A percentile compares a stretch with the other conserved stretches of the same genome.
Evolutionary conservation across 1,140 invertebrate genomes (phyloP).

Genomic region (Oedothorax gibbosus): DNA sequence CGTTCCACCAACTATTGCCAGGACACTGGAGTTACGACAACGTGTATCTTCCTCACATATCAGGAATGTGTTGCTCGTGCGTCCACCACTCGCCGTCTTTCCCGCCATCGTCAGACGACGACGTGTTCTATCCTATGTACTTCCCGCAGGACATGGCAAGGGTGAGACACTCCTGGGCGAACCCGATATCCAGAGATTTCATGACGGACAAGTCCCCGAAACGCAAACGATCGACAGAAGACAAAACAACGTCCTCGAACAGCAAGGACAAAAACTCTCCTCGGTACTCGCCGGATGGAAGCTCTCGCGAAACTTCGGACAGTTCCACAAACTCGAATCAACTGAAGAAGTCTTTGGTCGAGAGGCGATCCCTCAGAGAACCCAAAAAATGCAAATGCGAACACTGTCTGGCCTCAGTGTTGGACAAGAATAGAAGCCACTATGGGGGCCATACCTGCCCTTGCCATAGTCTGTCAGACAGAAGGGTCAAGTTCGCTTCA

Average conservation of each 20-base stretch:
- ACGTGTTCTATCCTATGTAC: slow-evolving; percentile 44
- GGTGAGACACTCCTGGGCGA: slow-evolving; percentile 53
- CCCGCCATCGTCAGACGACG: slow-evolving; percentile 34
- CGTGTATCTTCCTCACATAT: slow-evolving; percentile 57
- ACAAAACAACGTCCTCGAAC: slow-evolving; percentile 14
- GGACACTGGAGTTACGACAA: slow-evolving; percentile 60
- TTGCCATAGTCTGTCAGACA: slow-evolving; percentile 37
- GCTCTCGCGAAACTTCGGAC: slow-evolving; percentile 34
- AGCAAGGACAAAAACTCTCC: background rate
- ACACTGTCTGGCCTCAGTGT: slow-evolving; percentile 33
- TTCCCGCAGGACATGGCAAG: slow-evolving; percentile 35
- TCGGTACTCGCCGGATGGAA: slow-evolving; percentile 44
- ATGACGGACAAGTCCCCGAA: slow-evolving; percentile 4
- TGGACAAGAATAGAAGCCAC: slow-evolving; percentile 20
- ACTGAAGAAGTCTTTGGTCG: slow-evolving; percentile 31
- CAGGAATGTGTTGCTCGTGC: slow-evolving; percentile 33
- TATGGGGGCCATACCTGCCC: slow-evolving; percentile 23
- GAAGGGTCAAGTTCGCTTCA: slow-evolving; percentile 54
- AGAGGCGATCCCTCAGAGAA: slow-evolving; percentile 48
- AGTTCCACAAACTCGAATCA: background rate
- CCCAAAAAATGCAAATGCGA: slow-evolving; percentile 58
- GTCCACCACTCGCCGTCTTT: slow-evolving; percentile 36
- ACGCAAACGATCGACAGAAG: slow-evolving; percentile 8
- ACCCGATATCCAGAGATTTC: background rate
- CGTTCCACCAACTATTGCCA: slow-evolving; percentile 49